Evolutionary conservation across 23 tunicate genomes (phyloP).

Genomic region (Styela plicata): DNA sequence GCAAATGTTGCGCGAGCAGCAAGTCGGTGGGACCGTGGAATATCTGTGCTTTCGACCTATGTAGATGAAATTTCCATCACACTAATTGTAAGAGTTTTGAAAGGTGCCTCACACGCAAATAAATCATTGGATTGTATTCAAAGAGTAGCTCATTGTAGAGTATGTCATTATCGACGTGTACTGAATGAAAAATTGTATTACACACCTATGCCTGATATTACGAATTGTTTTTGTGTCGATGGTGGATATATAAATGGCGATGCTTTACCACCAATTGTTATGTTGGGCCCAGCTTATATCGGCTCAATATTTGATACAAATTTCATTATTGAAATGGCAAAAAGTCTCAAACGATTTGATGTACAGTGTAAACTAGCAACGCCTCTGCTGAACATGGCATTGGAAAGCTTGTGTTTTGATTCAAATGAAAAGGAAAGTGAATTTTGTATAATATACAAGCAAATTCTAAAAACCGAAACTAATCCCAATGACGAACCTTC

Average conservation of each 20-base stretch:
- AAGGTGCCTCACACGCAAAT: slow-evolving; percentile 61
- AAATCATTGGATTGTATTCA: slow-evolving; percentile 17
- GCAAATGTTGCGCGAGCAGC: slow-evolving; percentile 68
- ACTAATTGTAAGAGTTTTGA: slow-evolving; percentile 45
- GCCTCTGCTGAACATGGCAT: slow-evolving; percentile 25
- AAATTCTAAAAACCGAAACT: not conserved
- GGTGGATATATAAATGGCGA: slow-evolving; percentile 15
- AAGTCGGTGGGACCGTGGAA: slow-evolving; percentile 62
- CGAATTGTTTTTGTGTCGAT: slow-evolving; percentile 8
- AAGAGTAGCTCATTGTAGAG: slow-evolving; percentile 57
- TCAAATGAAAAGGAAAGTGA: slow-evolving; percentile 14
- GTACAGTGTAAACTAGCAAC: not conserved
- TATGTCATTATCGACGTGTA: slow-evolving; percentile 55
- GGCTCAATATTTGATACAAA: slow-evolving; percentile 46
- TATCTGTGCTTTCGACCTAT: slow-evolving; percentile 45
- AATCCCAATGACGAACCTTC: slow-evolving; percentile 8
- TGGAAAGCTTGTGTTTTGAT: slow-evolving; percentile 57
- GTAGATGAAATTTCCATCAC: slow-evolving; percentile 40
- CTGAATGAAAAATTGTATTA: slow-evolving; percentile 9
- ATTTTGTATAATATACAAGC: not conserved
- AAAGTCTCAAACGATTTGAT: not conserved
- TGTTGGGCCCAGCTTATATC: slow-evolving; percentile 70
- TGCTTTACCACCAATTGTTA: slow-evolving; percentile 34
- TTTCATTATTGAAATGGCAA: slow-evolving; percentile 26
- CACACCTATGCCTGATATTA: not conserved